Percentiles rank a stretch among this genome's conserved stretches.
phyloP scores from a whole-genome alignment of 2,113 vertebrate species.

The Nansenia antarctica region DNA sequence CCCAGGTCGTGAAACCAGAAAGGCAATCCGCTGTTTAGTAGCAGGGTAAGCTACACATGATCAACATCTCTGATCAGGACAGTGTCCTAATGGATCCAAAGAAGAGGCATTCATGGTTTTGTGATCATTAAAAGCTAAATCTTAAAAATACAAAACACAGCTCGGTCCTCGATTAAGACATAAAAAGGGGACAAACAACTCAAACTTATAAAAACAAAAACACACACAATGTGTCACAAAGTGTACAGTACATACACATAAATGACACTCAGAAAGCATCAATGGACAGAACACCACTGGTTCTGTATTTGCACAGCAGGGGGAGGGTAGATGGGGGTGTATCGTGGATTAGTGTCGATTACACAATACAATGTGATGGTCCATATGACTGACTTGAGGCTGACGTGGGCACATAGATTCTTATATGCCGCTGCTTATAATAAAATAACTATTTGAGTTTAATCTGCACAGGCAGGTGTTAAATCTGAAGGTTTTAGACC shows the following conservation, averaged over 20 bases:
- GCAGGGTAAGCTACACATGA: slow-evolving; percentile 46
- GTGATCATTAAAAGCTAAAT: slow-evolving; percentile 35
- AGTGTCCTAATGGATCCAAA: slow-evolving; percentile 30
- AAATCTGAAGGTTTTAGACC: slow-evolving; percentile 42
- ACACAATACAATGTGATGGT: slow-evolving; percentile 23
- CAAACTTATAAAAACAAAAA: slow-evolving; percentile 29
- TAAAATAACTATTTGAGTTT: not conserved
- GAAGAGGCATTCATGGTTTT: slow-evolving; percentile 14
- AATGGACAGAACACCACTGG: slow-evolving; percentile 36
- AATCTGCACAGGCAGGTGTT: not conserved
- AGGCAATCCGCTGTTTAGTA: not conserved
- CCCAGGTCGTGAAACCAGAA: slow-evolving; percentile 38
- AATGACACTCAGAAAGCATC: slow-evolving; percentile 54
- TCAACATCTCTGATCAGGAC: slow-evolving; percentile 27
- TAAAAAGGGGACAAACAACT: slow-evolving; percentile 20
- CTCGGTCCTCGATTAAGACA: slow-evolving; percentile 57
- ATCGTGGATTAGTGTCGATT: slow-evolving; percentile 1
- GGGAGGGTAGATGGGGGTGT: not conserved
- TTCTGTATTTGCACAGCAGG: slow-evolving; percentile 26
- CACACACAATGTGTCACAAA: slow-evolving; percentile 11
- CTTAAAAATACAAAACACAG: slow-evolving; percentile 30
- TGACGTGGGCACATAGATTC: not conserved
- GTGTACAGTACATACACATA: slow-evolving; percentile 51
- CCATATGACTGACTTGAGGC: not conserved
- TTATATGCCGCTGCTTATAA: not conserved